Evolutionary conservation across 2,797 vertebrate genomes (phyloP).

Genomic region (Enteromius fasciolatus): DNA sequence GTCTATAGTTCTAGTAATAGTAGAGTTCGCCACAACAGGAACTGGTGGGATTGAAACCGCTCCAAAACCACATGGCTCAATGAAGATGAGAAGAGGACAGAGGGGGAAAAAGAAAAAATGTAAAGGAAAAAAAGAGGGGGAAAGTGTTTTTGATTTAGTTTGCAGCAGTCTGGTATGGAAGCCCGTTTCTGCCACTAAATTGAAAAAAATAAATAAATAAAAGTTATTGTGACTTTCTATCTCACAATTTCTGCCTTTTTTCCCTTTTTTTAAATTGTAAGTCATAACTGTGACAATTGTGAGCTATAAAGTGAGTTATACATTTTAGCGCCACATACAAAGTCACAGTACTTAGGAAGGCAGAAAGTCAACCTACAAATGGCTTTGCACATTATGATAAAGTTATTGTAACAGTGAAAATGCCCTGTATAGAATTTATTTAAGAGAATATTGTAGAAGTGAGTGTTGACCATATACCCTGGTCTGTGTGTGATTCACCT

Average conservation of each 20-base stretch:
- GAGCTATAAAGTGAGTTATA: too few species aligned
- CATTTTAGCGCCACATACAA: not conserved
- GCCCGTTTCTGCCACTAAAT: too few species aligned
- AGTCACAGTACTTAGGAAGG: not conserved
- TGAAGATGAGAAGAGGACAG: constrained; percentile 59
- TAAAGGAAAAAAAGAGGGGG: not conserved
- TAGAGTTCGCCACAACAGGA: constrained; percentile 70
- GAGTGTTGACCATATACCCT: constrained; percentile 7
- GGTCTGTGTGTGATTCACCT: not conserved
- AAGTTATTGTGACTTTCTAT: too few species aligned
- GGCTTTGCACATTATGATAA: not conserved
- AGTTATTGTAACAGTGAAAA: not conserved
- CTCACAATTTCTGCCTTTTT: too few species aligned
- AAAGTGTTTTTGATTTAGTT: not conserved
- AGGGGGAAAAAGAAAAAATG: not conserved
- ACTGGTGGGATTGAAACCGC: constrained; percentile 66
- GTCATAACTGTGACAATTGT: too few species aligned
- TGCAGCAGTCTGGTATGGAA: not conserved
- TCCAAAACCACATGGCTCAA: constrained; percentile 72
- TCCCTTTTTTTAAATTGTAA: too few species aligned
- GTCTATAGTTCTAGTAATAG: constrained; percentile 70
- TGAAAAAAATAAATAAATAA: too few species aligned
- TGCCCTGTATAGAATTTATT: too few species aligned
- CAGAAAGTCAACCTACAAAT: not conserved
- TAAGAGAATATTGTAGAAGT: not conserved